phyloP scores from a whole-genome alignment of 92 coral and sea anemone species.

The Porites cylindrica region DNA sequence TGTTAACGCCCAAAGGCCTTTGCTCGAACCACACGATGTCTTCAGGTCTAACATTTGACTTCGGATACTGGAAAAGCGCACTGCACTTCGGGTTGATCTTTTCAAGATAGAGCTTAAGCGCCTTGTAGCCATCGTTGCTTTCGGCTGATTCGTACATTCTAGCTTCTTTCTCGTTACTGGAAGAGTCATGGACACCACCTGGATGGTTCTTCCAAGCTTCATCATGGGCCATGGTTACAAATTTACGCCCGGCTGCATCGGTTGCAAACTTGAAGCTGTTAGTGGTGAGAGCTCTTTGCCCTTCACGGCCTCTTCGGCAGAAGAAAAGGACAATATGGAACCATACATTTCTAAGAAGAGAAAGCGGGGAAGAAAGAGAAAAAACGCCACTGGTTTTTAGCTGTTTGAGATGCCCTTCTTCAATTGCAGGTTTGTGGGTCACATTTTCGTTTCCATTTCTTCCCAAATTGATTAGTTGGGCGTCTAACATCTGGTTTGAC shows the following conservation, averaged over 20 bases:
- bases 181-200: no score
- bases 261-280: neutral
- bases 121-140: no score
- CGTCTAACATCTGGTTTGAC: no score
- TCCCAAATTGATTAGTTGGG: no score
- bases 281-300: conserved; percentile 40
- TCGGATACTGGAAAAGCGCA: no score
- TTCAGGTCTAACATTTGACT: no score
- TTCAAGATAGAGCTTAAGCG: no score
- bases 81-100: no score
- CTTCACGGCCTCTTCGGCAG: conserved; percentile 66
- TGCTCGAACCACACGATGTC: no score
- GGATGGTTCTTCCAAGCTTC: conserved; percentile 7
- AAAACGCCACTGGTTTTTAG: conserved; percentile 32
- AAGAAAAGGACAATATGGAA: conserved; percentile 50
- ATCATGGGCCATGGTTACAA: conserved; percentile 49
- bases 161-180: conserved; percentile 22
- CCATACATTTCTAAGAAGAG: conserved; percentile 61
- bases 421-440: conserved; percentile 9
- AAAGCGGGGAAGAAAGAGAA: conserved; percentile 17
- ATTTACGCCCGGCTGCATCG: neutral
- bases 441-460: no score
- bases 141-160: conserved; percentile 63
- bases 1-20: no score
- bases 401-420: conserved; percentile 43